Conservation (phyloP, 2,797 vertebrate genomes). For the Dermochelys coriacea region DNA sequence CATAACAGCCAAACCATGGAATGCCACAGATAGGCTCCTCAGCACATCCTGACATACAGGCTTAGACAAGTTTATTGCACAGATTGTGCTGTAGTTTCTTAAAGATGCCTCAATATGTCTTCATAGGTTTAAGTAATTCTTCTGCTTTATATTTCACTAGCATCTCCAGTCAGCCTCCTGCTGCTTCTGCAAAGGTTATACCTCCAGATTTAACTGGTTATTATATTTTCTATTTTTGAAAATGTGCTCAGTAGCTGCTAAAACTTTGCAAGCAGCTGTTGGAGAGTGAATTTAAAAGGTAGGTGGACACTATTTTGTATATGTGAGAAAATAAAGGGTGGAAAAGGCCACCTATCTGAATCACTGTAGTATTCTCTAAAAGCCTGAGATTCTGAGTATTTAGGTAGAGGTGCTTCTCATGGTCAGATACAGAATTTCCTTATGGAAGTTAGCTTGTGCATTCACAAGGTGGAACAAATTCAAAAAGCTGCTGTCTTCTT, state of each 20-base stretch:
- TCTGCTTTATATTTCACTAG: fast-evolving
- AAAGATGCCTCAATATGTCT: fast-evolving
- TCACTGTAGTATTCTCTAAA: background rate
- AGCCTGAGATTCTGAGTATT: constrained; percentile 1
- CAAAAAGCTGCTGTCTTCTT: constrained; percentile 83
- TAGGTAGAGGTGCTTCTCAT: constrained; percentile 53
- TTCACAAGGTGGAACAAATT: constrained; percentile 86
- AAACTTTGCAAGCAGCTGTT: background rate
- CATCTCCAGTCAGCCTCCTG: background rate
- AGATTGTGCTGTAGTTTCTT: fast-evolving
- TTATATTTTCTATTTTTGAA: constrained; percentile 35
- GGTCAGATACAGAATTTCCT: constrained; percentile 85
- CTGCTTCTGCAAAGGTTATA: background rate
- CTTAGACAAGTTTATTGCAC: fast-evolving
- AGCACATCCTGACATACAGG: fast-evolving
- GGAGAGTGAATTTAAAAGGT: background rate
- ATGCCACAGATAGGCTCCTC: background rate
- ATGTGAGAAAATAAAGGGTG: background rate
- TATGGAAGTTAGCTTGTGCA: constrained; percentile 89
- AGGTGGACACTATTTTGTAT: background rate
- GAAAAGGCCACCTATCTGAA: background rate
- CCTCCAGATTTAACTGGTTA: background rate
- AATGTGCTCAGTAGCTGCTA: constrained; percentile 20
- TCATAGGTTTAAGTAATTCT: background rate
- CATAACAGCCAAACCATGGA: background rate